phyloP scores from a whole-genome alignment of 2,113 vertebrate species.

The Stomatorhinus ivindoensis region DNA sequence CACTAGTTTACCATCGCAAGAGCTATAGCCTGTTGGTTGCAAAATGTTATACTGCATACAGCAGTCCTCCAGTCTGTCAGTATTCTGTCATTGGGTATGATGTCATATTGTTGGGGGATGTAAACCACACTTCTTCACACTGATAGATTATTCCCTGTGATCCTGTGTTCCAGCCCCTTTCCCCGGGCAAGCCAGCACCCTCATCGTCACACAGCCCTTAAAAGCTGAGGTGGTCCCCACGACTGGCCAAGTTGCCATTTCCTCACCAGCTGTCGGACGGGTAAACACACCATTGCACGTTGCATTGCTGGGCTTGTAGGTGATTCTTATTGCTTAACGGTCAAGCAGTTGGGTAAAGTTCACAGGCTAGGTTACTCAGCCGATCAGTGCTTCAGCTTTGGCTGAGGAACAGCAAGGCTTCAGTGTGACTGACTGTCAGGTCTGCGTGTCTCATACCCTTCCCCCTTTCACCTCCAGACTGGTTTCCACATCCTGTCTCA shows the following conservation, averaged over 20 bases:
- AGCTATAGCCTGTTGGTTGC: background rate
- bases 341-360: background rate
- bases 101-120: background rate
- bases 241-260: constrained; percentile 66
- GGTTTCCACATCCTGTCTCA: constrained; percentile 63
- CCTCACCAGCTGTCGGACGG: constrained; percentile 67
- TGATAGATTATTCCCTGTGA: background rate
- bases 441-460: background rate
- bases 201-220: constrained; percentile 78
- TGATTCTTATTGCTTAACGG: background rate
- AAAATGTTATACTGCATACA: background rate
- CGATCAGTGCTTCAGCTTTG: background rate
- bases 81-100: background rate
- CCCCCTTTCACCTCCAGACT: constrained; percentile 48
- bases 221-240: constrained; percentile 74
- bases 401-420: no score
- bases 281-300: constrained; percentile 51
- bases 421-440: background rate
- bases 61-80: no score
- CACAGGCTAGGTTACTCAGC: background rate
- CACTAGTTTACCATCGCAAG: background rate
- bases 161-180: constrained; percentile 60
- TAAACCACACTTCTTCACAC: background rate
- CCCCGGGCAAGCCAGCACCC: constrained; percentile 66
- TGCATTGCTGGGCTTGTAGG: background rate